These are phyloP conservation scores for Glaucidium brasilianum DNA, from an alignment of 2,113 vertebrate genomes.

Conservation along the genomic window DNA sequence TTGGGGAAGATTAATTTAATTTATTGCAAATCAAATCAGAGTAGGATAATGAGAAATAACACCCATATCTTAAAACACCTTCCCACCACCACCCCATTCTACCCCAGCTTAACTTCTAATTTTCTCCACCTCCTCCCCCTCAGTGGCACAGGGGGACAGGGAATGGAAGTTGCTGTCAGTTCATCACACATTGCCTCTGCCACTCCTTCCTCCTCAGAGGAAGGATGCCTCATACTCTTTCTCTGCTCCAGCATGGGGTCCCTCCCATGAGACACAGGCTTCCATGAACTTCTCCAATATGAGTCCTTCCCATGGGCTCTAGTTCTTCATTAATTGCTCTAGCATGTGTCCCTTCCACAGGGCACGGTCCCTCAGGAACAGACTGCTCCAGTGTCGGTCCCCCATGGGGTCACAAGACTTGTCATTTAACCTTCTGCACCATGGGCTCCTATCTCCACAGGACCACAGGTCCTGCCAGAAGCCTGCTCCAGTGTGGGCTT, in stretches of 20 bases:
- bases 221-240: background rate
- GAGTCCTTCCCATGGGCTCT: background rate
- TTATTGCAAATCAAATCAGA: background rate
- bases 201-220: background rate
- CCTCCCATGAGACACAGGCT: background rate
- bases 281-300: background rate
- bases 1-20: background rate
- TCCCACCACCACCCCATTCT: accelerated
- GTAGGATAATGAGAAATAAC: background rate
- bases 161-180: background rate
- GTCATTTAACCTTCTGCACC: background rate
- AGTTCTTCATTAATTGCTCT: background rate
- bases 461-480: background rate
- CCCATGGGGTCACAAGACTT: accelerated
- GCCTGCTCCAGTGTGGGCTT: background rate
- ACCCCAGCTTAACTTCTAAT: background rate
- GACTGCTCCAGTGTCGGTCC: background rate
- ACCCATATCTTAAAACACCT: background rate
- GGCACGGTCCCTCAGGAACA: background rate
- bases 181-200: accelerated
- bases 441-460: background rate
- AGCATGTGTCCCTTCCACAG: too few species aligned
- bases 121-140: background rate
- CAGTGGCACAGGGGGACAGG: background rate
- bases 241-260: background rate